phyloP scores from a whole-genome alignment of 2,113 vertebrate genomes.

The Herpetotheres cachinnans region DNA sequence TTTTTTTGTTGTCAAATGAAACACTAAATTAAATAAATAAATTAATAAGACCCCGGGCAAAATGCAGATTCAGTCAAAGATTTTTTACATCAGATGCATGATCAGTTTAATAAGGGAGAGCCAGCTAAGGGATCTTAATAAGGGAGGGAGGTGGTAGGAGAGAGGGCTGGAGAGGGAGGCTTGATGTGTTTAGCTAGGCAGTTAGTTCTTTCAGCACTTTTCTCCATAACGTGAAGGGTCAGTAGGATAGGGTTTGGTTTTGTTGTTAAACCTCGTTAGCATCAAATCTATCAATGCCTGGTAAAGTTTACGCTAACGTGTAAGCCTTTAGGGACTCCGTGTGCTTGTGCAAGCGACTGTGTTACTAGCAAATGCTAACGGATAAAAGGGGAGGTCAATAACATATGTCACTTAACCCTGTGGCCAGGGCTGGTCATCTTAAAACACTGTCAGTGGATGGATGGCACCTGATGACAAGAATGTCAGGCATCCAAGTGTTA shows the following conservation, averaged over 20 bases:
- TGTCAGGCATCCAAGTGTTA: background rate
- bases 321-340: background rate
- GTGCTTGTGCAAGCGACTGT: background rate
- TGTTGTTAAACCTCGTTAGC: slow-evolving; percentile 9
- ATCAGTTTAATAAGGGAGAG: slow-evolving; percentile 16
- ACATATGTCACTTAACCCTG: background rate
- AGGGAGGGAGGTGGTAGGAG: background rate
- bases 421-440: background rate
- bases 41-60: background rate
- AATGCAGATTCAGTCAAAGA: slow-evolving; percentile 18
- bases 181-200: background rate
- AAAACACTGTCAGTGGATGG: background rate
- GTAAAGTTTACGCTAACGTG: background rate
- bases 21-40: slow-evolving; percentile 20
- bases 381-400: background rate
- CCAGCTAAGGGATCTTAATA: too few species aligned
- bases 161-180: background rate
- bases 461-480: background rate
- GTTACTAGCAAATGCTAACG: background rate
- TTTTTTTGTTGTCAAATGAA: background rate
- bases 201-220: slow-evolving; percentile 28
- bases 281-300: background rate
- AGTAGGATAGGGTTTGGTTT: background rate
- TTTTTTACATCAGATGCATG: slow-evolving; percentile 13
- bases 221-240: background rate